These are phyloP conservation scores for Sardina pilchardus DNA, from an alignment of 2,113 vertebrate species.

Conservation along the genomic window DNA sequence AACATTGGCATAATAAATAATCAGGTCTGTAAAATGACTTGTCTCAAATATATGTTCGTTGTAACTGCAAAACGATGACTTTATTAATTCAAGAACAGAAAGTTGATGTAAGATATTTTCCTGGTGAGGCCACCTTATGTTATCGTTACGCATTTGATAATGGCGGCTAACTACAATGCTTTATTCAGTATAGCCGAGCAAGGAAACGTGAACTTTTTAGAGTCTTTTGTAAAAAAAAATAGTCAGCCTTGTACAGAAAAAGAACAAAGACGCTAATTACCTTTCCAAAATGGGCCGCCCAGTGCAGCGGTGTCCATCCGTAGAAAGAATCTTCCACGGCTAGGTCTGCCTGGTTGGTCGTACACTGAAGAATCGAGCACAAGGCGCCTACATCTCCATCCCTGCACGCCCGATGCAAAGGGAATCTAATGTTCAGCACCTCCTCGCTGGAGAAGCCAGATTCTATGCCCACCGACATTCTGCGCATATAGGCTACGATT, in stretches of 20 bases:
- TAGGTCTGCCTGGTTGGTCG: slow-evolving; percentile 73
- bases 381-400: slow-evolving; percentile 87
- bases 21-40: neutral
- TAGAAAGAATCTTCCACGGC: slow-evolving; percentile 91
- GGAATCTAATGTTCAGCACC: slow-evolving; percentile 87
- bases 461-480: slow-evolving; percentile 77
- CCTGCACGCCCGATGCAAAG: slow-evolving; percentile 93
- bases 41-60: neutral
- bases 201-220: neutral
- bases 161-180: neutral
- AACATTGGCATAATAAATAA: neutral
- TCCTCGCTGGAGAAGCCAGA: slow-evolving; percentile 96
- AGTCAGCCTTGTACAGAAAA: neutral
- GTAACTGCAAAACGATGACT: neutral
- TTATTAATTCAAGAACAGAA: neutral
- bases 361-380: slow-evolving; percentile 79
- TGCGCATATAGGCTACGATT: neutral
- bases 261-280: slow-evolving; percentile 59
- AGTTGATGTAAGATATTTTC: neutral
- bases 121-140: neutral
- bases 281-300: slow-evolving; percentile 97
- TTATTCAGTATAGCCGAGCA: neutral
- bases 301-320: slow-evolving; percentile 95
- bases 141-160: slow-evolving; percentile 8
- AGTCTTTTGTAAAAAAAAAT: neutral